These are phyloP conservation scores for Rhodinocichla rosea DNA, from an alignment of 2,113 vertebrate species.

Conservation along the genomic window DNA sequence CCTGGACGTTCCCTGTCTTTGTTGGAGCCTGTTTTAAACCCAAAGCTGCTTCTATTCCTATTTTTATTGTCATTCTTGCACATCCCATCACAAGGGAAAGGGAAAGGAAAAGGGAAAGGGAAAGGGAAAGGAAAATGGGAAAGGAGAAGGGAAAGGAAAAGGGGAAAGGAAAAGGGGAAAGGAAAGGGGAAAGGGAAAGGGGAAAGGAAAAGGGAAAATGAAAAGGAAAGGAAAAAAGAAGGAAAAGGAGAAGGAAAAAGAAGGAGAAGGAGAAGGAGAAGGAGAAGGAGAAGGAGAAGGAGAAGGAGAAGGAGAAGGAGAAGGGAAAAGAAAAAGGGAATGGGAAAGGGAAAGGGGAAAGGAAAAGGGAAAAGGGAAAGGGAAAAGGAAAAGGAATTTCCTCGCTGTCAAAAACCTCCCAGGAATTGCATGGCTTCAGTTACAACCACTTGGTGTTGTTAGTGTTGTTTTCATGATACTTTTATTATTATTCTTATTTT, in stretches of 20 bases:
- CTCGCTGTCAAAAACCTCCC: fast-evolving
- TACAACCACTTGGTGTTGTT: background rate
- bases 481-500: background rate
- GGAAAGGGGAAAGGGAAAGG: background rate
- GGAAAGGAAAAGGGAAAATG: background rate
- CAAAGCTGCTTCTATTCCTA: background rate
- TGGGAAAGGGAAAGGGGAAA: too few species aligned
- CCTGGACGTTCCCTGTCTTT: background rate
- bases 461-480: background rate
- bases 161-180: background rate
- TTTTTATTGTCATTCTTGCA: background rate
- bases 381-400: background rate
- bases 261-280: too few species aligned
- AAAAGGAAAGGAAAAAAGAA: background rate
- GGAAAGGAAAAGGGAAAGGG: too few species aligned
- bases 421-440: background rate
- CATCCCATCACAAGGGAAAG: background rate
- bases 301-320: too few species aligned
- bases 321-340: too few species aligned
- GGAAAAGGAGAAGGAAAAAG: background rate
- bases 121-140: background rate
- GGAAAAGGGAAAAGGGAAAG: too few species aligned
- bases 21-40: background rate
- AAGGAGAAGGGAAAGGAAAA: background rate
- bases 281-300: background rate